Evolutionary conservation across 2,888 invertebrate species (phyloP), one percentile per base, ranked within the genome.

Genomic region (Ferrisia virgata): DNA sequence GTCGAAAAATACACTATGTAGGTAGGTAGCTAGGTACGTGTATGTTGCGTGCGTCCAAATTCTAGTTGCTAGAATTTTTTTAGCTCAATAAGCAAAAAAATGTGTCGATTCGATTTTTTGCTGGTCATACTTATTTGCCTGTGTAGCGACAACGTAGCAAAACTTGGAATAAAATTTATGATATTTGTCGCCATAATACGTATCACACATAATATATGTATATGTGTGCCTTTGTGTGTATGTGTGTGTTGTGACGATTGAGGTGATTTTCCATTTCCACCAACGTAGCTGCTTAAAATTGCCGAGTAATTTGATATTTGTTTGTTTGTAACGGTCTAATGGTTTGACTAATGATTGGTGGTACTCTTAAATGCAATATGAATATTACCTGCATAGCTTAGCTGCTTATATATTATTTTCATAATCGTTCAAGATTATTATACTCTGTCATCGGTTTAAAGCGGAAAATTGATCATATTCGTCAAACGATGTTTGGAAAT

Each of bases 251-350:
- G 22, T 53, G 53, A 53, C 22, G 53, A 53, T 53, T 22, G 18
- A 53, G 53, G 53, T 53, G 53, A 53, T 53, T 53, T 53, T 53
- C 53, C 53, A 53, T 22, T 8, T 22, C 18, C 22, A 53, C 53
- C 53, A 9, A 22, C 53, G 53, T 53, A 47, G 0, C 5, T 2
- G n/a, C n/a, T n/a, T 47, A 28, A 64, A 64, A 28, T 64, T 64
- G 64, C 28, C 64, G 25, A 64, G 25, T 64, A 28, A 28, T 28
- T 64, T 64, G 28, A 64, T 64, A 28, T 64, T 15, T 64, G 28
- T 53, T 64, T 64, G 28, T 28, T 64, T 64, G 64, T 64, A 64
- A 64, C 64, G 64, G 64, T 64, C 64, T 53, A 53, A 53, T 53
- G 53, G 53, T 22, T 53, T 53, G 53, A 53, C 53, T 53, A 53